A percentile compares a stretch with the other conserved stretches of the same genome.
phyloP scores from a whole-genome alignment of 2,113 vertebrate species.

The Elaphurus davidianus region DNA sequence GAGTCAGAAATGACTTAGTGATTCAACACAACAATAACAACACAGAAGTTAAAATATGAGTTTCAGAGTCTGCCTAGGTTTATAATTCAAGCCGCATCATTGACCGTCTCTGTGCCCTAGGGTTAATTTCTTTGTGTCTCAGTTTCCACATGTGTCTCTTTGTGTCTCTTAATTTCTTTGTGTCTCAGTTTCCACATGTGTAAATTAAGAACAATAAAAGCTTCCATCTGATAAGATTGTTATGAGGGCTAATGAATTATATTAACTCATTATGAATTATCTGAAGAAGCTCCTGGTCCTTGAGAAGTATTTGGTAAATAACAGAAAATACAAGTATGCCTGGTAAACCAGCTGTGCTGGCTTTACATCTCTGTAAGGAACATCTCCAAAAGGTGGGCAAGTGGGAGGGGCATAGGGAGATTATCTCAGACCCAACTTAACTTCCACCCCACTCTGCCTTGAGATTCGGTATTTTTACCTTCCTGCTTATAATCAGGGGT shows the following conservation, averaged over 20 bases:
- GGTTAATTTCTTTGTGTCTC: neutral
- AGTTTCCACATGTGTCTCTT: neutral
- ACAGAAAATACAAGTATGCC: neutral
- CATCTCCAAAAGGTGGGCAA: neutral
- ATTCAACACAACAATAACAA: neutral
- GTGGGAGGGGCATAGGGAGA: neutral
- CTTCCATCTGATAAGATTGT: neutral
- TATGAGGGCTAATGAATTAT: neutral
- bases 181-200: neutral
- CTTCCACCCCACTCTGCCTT: neutral
- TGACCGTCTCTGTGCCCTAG: neutral
- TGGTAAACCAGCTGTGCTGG: neutral
- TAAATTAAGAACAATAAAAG: neutral
- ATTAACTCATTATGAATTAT: neutral
- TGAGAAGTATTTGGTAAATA: neutral
- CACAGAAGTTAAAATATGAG: neutral
- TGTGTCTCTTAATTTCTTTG: neutral
- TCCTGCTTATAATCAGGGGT: neutral
- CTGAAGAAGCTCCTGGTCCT: neutral
- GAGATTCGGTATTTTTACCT: constrained; percentile 1
- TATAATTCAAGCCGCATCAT: neutral
- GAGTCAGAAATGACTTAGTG: neutral
- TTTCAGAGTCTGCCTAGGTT: neutral
- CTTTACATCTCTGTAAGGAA: neutral
- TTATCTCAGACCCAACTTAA: neutral